Evolutionary conservation across 2,888 invertebrate genomes (phyloP), one percentile per base, ranked within the genome.

Genomic region (Napeogenes inachia): DNA sequence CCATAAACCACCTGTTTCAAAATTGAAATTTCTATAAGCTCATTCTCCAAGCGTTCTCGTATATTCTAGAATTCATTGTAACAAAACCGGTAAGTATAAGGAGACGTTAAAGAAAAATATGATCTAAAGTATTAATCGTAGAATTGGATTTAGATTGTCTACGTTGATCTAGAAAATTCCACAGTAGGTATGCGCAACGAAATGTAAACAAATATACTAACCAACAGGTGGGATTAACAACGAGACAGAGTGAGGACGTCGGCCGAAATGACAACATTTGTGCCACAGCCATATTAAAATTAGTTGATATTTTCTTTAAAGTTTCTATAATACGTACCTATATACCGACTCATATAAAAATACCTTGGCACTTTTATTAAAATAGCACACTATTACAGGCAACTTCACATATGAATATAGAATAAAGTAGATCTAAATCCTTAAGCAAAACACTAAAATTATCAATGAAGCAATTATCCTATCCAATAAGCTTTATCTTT

Each of bases 191-290:
- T 77, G 71, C 75, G 71, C 75, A 70, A 72, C 70, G 47, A 71
- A 75, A 77, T 73, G 81, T 85, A 83, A 84, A 84, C 79, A 85
- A 81, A 83, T 75, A 72, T 61, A 21, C 21, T 1, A 75, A 72
- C 81, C 82, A 85, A 86, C 81, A 81, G 78, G 82, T 80, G 71
- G 66, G 58, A 60, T 45, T 50, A 46, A 47, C 53, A 64, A 4
- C 35, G 66, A 66, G 65, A 61, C 67, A 50, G 42, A 54, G 47
- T 42, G 60, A 57, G 65, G 66, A 66, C 38, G 32, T 35, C 42
- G 4, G 42, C n/a, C 47, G 62, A 61, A 32, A 21, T 55, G 21
- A 50, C 10, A 53, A 57, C 54, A 21, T 35, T 35, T 35, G 35
- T 35, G 35, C 2, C 6, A 6, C 6, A 1, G 35, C 6, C 35